Percentiles rank a stretch among this genome's conserved stretches.
phyloP scores from a whole-genome alignment of 2,888 invertebrate genomes.

The Pristionchus maxplancki region DNA sequence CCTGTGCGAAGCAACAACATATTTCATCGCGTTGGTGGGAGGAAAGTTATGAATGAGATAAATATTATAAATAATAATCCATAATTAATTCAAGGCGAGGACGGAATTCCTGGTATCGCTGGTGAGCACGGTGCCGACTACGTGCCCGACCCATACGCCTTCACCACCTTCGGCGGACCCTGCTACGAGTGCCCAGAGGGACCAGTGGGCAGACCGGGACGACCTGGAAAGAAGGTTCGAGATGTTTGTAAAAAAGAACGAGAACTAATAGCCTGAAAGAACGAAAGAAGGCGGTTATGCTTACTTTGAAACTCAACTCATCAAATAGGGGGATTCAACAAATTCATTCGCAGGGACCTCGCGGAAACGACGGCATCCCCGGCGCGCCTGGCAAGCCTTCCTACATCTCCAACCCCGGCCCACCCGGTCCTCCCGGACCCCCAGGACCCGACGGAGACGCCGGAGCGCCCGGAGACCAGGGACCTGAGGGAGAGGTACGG shows the following conservation, averaged over 20 bases:
- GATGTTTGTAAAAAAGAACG: not conserved
- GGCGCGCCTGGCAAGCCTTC: slow-evolving; percentile 34
- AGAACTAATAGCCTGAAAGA: not conserved
- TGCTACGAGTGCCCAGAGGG: slow-evolving; percentile 50
- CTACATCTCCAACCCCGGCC: not conserved
- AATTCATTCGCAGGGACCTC: slow-evolving; percentile 4
- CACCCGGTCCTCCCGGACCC: not conserved
- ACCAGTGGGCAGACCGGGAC: slow-evolving; percentile 50
- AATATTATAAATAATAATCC: no score
- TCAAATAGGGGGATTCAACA: not conserved
- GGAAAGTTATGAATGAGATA: no score
- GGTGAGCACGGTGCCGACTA: slow-evolving; percentile 32
- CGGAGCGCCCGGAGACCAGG: not conserved
- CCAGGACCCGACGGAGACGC: slow-evolving; percentile 23
- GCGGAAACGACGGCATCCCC: slow-evolving; percentile 33
- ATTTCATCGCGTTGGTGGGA: no score
- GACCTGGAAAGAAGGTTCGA: slow-evolving; percentile 29
- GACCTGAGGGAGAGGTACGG: slow-evolving; percentile 34
- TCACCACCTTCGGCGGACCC: slow-evolving; percentile 20
- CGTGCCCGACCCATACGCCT: not conserved
- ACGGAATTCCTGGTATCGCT: not conserved
- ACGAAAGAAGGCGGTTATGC: not conserved
- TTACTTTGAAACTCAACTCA: not conserved
- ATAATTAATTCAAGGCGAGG: not conserved
- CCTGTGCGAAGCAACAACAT: no score